A percentile compares a stretch with the other conserved stretches of the same genome.
These are phyloP conservation scores for Aphodius sticticus DNA, from an alignment of 2,888 invertebrate species.

Conservation along the genomic window DNA sequence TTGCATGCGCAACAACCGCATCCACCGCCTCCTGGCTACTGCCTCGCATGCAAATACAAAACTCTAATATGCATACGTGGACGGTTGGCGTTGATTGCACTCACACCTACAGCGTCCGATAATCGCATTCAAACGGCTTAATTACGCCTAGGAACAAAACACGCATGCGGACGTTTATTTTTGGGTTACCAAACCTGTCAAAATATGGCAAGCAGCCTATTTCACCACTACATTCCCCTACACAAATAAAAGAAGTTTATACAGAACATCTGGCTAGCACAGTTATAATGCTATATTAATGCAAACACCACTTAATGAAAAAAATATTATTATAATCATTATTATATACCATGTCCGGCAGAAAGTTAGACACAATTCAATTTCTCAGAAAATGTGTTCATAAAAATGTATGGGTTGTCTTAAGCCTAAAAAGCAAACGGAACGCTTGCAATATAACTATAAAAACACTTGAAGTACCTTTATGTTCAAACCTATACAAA, in stretches of 20 bases:
- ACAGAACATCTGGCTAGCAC: too few relatives aligned
- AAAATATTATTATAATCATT: too few relatives aligned
- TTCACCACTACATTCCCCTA: neutral
- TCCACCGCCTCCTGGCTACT: neutral
- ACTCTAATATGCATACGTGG: constrained; percentile 35
- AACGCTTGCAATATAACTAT: too few relatives aligned
- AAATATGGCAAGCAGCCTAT: neutral
- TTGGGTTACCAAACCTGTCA: neutral
- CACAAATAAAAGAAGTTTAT: neutral
- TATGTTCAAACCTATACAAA: too few relatives aligned
- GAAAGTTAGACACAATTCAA: too few relatives aligned
- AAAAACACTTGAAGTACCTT: too few relatives aligned
- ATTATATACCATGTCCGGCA: too few relatives aligned
- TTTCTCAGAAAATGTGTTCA: too few relatives aligned
- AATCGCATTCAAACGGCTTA: constrained; percentile 35
- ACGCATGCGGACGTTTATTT: neutral
- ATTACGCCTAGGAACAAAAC: constrained; percentile 27
- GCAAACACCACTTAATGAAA: too few relatives aligned
- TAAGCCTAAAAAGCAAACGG: too few relatives aligned
- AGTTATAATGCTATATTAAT: too few relatives aligned
- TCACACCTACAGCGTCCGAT: constrained; percentile 36
- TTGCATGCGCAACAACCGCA: constrained; percentile 28
- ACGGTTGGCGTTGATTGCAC: constrained; percentile 33
- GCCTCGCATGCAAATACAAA: constrained; percentile 34
- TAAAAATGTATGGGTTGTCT: too few relatives aligned